A percentile compares a stretch with the other conserved stretches of the same genome.
phyloP scores from a whole-genome alignment of 2,113 vertebrate species.

The Heterochromis multidens region DNA sequence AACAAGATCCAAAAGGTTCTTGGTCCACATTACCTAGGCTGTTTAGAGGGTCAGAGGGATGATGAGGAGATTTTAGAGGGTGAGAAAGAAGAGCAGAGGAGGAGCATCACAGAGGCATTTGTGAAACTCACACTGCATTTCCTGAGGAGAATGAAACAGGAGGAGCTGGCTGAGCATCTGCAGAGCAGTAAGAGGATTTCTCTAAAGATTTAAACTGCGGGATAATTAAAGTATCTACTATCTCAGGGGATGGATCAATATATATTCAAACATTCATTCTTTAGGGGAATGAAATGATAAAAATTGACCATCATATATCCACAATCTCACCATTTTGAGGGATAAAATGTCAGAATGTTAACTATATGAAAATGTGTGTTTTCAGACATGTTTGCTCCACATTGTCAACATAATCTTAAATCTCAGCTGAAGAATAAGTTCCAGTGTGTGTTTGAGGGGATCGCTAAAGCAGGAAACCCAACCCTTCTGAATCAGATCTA shows the following conservation, averaged over 20 bases:
- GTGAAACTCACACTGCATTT: neutral
- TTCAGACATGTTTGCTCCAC: neutral
- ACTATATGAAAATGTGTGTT: neutral
- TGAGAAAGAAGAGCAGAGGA: neutral
- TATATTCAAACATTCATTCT: neutral
- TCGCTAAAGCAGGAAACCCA: neutral
- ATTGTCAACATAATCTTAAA: neutral
- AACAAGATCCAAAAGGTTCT: neutral
- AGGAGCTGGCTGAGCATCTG: neutral
- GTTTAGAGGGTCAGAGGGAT: neutral
- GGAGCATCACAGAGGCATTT: neutral
- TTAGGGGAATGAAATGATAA: neutral
- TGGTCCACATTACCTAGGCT: neutral
- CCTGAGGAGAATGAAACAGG: neutral
- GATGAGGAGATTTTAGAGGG: neutral
- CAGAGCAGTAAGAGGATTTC: neutral
- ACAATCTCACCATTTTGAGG: neutral
- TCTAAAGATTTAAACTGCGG: neutral
- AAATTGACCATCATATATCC: neutral
- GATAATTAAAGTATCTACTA: neutral
- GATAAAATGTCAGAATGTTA: neutral
- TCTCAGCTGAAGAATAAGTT: neutral
- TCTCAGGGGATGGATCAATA: neutral
- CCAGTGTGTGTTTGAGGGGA: neutral
- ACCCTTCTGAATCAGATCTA: constrained; percentile 36